Evolutionary conservation across 2,888 invertebrate species (phyloP), one percentile per base, ranked within the genome.

Genomic region (Clanis bilineata): DNA sequence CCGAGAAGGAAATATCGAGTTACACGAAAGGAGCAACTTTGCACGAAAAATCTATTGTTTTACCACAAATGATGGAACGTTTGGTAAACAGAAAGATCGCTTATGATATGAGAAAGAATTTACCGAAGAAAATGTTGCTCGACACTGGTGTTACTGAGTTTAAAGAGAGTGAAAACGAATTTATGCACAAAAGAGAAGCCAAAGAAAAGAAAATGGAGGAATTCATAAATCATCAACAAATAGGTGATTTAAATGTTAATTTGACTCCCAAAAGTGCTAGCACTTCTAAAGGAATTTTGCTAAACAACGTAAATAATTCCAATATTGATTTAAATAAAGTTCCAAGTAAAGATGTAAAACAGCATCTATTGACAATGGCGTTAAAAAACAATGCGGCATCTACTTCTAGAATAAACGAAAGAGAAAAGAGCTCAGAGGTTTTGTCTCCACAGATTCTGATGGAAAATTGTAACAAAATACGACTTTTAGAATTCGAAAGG

Each of bases 381-480:
- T 45, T 23, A 0, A 54, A 21, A 10, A 55, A 22, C 10, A 5
- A 1, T 54, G 23, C 1, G 12, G 5, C 21, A 3, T 18, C 54
- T 6, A 51, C 15, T n/a, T 3, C 7, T 15, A 51, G 3, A 32
- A 15, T 18, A 21, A 55, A 21, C 1, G 18, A 21, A 12, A 36
- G 1, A 36, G 1, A 12, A 22, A 36, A 36, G 4, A 47, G n/a
- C 1, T 3, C 12, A 9, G 6, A 25, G 12, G 38, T 39, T 39
- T 22, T 68, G 0, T 56, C 62, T 0, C 72, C 77, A 0, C 38
- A 62, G 0, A 54, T 74, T 0, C 61, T 80, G 1, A 71, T 73
- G 64, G 69, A 69, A 15, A 75, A 83, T 56, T 80, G 80, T 18
- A 80, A 77, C n/a, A 73, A 56, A 32, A 69, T 76, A 12, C 72